Conservation (phyloP, 2,888 invertebrate species). For the Ditylenchus weischeri region DNA sequence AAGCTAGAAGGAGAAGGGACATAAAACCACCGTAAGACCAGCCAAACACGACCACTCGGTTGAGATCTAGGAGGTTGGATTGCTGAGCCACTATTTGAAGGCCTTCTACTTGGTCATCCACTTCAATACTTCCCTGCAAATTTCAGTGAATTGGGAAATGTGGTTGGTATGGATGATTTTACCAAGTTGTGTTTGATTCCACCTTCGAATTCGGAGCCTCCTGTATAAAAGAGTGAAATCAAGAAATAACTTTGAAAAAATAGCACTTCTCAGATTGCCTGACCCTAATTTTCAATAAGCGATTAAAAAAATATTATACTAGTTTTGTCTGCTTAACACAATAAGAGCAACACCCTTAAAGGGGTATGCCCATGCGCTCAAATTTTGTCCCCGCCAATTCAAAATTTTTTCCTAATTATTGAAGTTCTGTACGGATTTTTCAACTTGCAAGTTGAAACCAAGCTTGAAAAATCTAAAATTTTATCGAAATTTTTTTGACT, state of each 20-base stretch:
- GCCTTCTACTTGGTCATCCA: constrained; percentile 91
- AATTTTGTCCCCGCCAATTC: background rate
- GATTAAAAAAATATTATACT: too few species aligned
- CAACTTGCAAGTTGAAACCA: too few species aligned
- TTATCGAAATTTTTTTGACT: too few species aligned
- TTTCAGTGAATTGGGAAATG: constrained; percentile 7
- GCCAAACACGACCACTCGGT: constrained; percentile 80
- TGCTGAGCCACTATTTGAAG: constrained; percentile 77
- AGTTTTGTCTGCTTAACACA: too few species aligned
- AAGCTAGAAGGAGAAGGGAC: constrained; percentile 86
- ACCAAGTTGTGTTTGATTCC: constrained; percentile 81
- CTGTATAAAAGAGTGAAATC: background rate
- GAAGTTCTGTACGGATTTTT: too few species aligned
- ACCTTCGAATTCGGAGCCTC: constrained; percentile 76
- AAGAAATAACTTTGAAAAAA: too few species aligned
- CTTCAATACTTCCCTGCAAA: constrained; percentile 77
- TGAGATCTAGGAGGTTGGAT: constrained; percentile 83
- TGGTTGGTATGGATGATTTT: constrained; percentile 23
- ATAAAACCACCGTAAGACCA: constrained; percentile 98
- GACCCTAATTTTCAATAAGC: too few species aligned
- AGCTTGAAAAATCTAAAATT: background rate
- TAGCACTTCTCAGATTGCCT: too few species aligned
- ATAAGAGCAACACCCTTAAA: background rate
- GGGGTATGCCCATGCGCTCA: too few species aligned
- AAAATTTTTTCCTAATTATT: too few species aligned